phyloP scores from a whole-genome alignment of 2,888 invertebrate species.

The Tridacna crocea region DNA sequence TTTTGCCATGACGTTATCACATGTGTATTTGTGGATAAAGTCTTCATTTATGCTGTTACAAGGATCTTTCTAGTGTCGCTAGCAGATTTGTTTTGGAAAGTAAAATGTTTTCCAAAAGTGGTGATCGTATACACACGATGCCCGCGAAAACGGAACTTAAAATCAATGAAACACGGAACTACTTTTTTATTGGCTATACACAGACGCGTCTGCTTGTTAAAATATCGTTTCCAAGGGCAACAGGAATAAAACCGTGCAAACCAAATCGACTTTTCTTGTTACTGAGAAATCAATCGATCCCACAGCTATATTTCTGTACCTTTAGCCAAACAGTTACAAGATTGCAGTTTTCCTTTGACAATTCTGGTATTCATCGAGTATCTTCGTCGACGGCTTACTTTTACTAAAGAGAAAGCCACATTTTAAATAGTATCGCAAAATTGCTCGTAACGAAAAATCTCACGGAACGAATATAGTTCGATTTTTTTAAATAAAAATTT shows the following conservation, averaged over 20 bases:
- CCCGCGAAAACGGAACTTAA: background rate
- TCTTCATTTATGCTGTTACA: background rate
- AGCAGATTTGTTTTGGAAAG: background rate
- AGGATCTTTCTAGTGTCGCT: background rate
- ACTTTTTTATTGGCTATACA: constrained; percentile 13
- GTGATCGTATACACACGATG: too few relatives aligned
- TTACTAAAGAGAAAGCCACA: too few relatives aligned
- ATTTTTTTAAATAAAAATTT: too few relatives aligned
- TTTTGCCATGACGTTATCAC: too few relatives aligned
- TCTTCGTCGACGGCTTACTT: too few relatives aligned
- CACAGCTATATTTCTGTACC: background rate
- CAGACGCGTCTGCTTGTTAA: background rate
- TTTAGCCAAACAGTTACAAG: background rate
- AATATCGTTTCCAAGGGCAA: constrained; percentile 5
- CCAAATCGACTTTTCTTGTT: constrained; percentile 14
- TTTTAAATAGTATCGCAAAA: too few relatives aligned
- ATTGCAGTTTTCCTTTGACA: background rate
- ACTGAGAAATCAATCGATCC: background rate
- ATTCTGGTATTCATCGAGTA: background rate
- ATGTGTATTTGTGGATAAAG: background rate
- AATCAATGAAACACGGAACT: background rate
- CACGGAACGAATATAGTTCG: too few relatives aligned
- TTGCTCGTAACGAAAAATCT: too few relatives aligned
- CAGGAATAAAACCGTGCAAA: background rate
- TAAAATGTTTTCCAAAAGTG: too few relatives aligned